Percentiles rank a stretch among this genome's conserved stretches.
Evolutionary conservation across 2,113 vertebrate species (phyloP).

Genomic region (Sebastes fasciatus): DNA sequence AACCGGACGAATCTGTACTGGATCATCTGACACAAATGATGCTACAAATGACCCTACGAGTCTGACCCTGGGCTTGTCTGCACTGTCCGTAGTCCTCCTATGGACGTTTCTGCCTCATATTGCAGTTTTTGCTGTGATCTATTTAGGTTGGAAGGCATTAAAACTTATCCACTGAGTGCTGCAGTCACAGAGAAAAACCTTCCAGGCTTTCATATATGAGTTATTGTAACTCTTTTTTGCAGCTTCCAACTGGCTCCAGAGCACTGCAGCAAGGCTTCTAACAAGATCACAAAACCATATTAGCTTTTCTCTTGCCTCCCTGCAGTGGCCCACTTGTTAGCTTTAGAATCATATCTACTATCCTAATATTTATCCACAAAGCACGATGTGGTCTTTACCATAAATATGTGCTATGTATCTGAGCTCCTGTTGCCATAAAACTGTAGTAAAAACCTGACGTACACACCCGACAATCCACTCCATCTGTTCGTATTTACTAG

Average conservation of each 20-base stretch:
- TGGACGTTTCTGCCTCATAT: constrained; percentile 48
- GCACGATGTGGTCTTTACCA: neutral
- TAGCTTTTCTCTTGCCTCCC: neutral
- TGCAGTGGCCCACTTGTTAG: constrained; percentile 13
- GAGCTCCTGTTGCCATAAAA: neutral
- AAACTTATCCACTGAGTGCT: neutral
- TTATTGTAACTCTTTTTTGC: neutral
- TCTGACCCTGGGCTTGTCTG: constrained; percentile 33
- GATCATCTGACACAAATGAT: neutral
- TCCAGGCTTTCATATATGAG: neutral
- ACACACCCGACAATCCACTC: neutral
- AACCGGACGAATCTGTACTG: neutral
- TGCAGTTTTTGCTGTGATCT: constrained; percentile 36
- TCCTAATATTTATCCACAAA: neutral
- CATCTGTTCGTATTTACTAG: neutral
- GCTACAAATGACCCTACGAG: neutral
- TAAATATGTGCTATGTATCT: neutral
- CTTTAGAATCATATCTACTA: constrained; percentile 5
- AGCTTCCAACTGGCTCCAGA: neutral
- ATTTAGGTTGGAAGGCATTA: neutral
- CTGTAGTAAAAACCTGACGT: neutral
- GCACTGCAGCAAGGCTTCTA: neutral
- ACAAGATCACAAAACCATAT: constrained; percentile 4
- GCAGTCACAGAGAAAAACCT: neutral
- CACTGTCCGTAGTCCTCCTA: constrained; percentile 19